Evolutionary conservation across 1,140 invertebrate species (phyloP).

Genomic region (Liolophura sinensis): DNA sequence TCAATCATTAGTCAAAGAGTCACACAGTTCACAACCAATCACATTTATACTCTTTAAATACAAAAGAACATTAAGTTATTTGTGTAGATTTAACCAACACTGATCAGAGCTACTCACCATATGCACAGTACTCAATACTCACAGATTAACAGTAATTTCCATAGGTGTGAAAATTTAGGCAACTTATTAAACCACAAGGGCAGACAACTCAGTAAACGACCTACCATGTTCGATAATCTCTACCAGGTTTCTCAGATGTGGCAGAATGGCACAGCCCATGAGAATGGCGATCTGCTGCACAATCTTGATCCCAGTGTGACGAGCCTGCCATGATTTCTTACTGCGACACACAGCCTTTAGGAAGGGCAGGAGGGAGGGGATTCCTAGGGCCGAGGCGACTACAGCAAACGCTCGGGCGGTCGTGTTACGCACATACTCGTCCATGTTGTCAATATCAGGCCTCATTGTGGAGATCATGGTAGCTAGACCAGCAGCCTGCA

Average conservation of each 20-base stretch:
- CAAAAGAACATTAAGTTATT: too few species aligned
- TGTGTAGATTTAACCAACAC: too few species aligned
- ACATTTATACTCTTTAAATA: too few species aligned
- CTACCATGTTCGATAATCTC: constrained; percentile 99
- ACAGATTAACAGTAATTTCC: too few species aligned
- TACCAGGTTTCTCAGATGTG: constrained; percentile 96
- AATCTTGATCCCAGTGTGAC: constrained; percentile 99
- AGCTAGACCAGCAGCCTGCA: constrained; percentile 91
- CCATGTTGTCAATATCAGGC: constrained; percentile 99
- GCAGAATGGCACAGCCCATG: constrained; percentile 99
- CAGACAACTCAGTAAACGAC: constrained; percentile 7
- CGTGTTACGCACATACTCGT: constrained; percentile 99
- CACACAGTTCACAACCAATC: too few species aligned
- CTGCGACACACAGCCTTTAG: constrained; percentile 98
- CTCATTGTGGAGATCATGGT: constrained; percentile 99
- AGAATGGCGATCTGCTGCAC: constrained; percentile 99
- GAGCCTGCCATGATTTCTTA: constrained; percentile 99
- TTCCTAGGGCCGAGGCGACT: constrained; percentile 97
- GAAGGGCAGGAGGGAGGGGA: constrained; percentile 96
- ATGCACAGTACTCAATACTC: too few species aligned
- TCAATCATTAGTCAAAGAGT: too few species aligned
- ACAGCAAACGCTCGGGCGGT: constrained; percentile 99
- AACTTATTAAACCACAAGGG: background rate
- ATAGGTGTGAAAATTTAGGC: too few species aligned
- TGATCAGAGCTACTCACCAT: too few species aligned